phyloP scores from a whole-genome alignment of 2,888 invertebrate genomes.

The Zygogramma bicolorata region DNA sequence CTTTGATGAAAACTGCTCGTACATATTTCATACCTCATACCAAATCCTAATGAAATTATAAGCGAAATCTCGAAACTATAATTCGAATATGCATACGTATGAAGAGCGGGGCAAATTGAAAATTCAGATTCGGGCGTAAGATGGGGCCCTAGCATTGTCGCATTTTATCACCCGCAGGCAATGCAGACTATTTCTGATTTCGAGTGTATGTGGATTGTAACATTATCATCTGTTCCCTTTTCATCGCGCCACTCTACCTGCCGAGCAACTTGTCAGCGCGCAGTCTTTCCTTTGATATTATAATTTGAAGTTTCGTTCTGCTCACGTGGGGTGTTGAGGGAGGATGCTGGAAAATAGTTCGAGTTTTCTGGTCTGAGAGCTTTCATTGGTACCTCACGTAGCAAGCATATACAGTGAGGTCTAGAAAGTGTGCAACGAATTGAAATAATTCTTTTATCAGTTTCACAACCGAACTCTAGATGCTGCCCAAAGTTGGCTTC shows the following conservation, averaged over 20 bases:
- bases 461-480: too few species aligned
- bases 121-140: slow-evolving; percentile 26
- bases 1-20: too few species aligned
- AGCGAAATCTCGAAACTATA: slow-evolving; percentile 12
- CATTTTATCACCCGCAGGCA: slow-evolving; percentile 58
- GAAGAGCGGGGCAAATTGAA: slow-evolving; percentile 21
- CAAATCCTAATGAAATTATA: slow-evolving; percentile 10
- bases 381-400: neutral
- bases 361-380: neutral
- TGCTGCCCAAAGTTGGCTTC: too few species aligned
- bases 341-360: neutral
- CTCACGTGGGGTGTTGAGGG: neutral
- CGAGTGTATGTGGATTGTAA: slow-evolving; percentile 30
- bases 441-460: too few species aligned
- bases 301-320: neutral
- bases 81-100: slow-evolving; percentile 22
- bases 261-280: neutral
- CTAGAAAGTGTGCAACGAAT: too few species aligned
- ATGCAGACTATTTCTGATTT: slow-evolving; percentile 60
- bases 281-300: neutral
- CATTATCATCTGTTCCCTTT: neutral
- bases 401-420: neutral
- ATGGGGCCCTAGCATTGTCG: slow-evolving; percentile 47
- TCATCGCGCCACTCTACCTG: slow-evolving; percentile 4
- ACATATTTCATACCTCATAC: neutral